Evolutionary conservation across 2,888 invertebrate genomes (phyloP).

Genomic region (Shargacucullia verbasci): DNA sequence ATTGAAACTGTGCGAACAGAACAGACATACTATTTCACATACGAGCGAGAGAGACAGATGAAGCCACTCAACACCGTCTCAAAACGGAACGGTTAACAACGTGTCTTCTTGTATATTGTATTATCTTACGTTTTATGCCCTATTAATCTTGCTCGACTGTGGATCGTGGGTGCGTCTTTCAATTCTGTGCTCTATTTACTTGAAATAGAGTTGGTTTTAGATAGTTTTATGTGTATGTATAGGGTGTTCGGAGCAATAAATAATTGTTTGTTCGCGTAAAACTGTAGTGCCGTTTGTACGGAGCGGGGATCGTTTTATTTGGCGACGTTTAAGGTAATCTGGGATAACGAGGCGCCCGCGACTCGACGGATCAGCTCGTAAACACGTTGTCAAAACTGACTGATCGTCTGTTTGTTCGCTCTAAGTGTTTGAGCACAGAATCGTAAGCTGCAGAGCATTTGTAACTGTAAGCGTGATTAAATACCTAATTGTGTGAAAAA

Average conservation of each 20-base stretch:
- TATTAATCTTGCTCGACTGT: constrained; percentile 86
- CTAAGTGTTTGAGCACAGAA: constrained; percentile 54
- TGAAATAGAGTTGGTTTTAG: constrained; percentile 66
- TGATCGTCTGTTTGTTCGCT: constrained; percentile 57
- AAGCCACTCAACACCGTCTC: constrained; percentile 75
- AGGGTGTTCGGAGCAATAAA: constrained; percentile 83
- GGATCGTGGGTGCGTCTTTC: constrained; percentile 58
- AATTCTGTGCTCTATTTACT: constrained; percentile 63
- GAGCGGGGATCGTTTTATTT: constrained; percentile 75
- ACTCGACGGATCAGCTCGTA: constrained; percentile 59
- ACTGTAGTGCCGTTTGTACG: constrained; percentile 81
- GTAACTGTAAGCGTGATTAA: constrained; percentile 52
- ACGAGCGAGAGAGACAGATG: constrained; percentile 73
- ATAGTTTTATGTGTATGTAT: constrained; percentile 56
- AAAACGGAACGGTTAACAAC: constrained; percentile 89
- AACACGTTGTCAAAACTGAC: constrained; percentile 68
- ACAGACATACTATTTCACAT: constrained; percentile 60
- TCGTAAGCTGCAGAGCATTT: constrained; percentile 45
- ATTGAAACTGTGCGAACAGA: constrained; percentile 89
- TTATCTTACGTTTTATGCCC: constrained; percentile 89
- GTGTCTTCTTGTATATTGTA: constrained; percentile 91
- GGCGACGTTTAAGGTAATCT: constrained; percentile 80
- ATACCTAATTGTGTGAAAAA: constrained; percentile 33
- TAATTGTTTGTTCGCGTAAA: constrained; percentile 88
- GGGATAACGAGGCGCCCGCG: constrained; percentile 74